Conservation (phyloP, 2,113 vertebrate species). For the Grus americana region DNA sequence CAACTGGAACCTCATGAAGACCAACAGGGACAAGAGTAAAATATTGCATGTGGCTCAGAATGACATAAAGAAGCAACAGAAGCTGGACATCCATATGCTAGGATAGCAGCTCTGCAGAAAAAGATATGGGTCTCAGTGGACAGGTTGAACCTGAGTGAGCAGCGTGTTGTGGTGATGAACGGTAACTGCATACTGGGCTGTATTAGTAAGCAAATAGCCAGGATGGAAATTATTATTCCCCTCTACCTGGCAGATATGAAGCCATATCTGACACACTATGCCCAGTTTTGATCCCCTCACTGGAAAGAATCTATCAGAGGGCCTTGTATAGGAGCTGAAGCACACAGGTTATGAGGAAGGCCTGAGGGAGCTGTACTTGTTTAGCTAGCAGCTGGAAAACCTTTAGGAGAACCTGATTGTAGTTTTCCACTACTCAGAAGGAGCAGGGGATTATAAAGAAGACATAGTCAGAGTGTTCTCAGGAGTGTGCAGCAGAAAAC, state of each 20-base stretch:
- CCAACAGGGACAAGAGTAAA: neutral
- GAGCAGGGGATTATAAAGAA: neutral
- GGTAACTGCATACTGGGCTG: neutral
- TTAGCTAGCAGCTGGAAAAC: neutral
- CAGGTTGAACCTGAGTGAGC: neutral
- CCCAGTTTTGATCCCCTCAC: neutral
- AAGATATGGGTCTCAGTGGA: neutral
- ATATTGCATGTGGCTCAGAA: neutral
- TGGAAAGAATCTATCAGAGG: neutral
- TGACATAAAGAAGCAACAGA: neutral
- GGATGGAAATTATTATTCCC: neutral
- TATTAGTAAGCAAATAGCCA: neutral
- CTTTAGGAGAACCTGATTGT: neutral
- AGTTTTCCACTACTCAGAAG: neutral
- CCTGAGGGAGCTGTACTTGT: neutral
- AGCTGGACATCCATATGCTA: neutral
- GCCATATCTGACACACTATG: neutral
- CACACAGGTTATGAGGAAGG: neutral
- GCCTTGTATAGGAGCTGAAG: neutral
- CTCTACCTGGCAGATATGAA: neutral
- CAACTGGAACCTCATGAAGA: neutral
- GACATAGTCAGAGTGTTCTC: neutral
- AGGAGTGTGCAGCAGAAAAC: neutral
- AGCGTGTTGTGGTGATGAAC: neutral
- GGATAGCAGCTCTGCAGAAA: neutral